Conservation (phyloP, 1,140 invertebrate genomes). For the Drosophila willistoni region DNA sequence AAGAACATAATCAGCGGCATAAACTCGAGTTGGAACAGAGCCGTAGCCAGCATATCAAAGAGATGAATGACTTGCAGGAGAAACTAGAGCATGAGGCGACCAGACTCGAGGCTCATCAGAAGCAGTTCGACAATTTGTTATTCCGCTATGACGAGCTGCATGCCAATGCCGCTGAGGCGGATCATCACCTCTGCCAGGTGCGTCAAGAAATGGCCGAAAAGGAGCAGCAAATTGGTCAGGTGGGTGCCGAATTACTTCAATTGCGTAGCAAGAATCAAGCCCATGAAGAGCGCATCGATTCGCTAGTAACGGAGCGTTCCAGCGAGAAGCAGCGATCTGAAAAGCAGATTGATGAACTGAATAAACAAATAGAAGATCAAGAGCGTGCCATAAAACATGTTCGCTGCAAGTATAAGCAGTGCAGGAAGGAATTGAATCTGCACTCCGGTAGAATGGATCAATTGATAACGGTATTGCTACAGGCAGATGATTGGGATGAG, state of each 20-base stretch:
- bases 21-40: not conserved
- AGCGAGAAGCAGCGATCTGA: not conserved
- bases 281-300: slow-evolving; percentile 27
- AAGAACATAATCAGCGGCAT: not conserved
- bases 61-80: slow-evolving; percentile 1
- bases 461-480: not conserved
- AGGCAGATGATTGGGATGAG: not conserved
- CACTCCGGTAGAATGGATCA: not conserved
- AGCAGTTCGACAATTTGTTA: slow-evolving; percentile 29
- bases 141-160: slow-evolving; percentile 24
- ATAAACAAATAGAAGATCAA: not conserved
- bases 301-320: slow-evolving; percentile 5
- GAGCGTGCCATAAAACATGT: not conserved
- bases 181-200: slow-evolving; percentile 32
- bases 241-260: slow-evolving; percentile 31
- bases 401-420: not conserved
- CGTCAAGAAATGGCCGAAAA: slow-evolving; percentile 33
- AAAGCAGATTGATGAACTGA: not conserved
- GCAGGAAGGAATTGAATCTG: not conserved
- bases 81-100: not conserved
- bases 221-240: slow-evolving; percentile 35
- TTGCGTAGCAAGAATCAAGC: slow-evolving; percentile 28
- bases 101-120: not conserved
- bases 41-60: not conserved
- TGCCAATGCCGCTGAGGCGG: slow-evolving; percentile 1